Percentiles rank a stretch among this genome's conserved stretches.
Conservation (phyloP, 2,113 vertebrate genomes). For the Saccopteryx leptura region DNA sequence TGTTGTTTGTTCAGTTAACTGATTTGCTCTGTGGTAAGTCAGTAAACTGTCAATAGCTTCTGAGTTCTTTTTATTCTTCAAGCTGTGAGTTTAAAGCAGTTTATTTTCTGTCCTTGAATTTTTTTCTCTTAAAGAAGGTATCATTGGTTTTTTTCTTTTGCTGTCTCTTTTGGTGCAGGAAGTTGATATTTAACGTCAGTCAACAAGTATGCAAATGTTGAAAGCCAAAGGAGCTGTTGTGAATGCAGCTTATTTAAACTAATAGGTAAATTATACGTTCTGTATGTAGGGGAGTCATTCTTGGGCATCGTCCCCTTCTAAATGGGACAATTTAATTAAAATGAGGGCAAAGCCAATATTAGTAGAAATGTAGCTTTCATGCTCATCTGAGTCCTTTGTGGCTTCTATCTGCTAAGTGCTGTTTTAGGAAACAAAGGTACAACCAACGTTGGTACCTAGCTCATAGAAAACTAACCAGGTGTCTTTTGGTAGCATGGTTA, state of each 20-base stretch:
- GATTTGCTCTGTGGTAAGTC: neutral
- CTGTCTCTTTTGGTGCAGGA: neutral
- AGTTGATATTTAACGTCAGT: slow-evolving; percentile 54
- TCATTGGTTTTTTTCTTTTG: neutral
- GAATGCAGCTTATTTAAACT: slow-evolving; percentile 61
- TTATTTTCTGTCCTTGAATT: neutral
- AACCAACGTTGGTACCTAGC: neutral
- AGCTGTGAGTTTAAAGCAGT: neutral
- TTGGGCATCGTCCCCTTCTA: neutral
- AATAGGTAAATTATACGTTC: neutral
- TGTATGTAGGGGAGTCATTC: neutral
- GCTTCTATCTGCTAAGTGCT: slow-evolving; percentile 2
- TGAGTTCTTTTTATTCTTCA: slow-evolving; percentile 8
- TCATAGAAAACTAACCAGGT: slow-evolving; percentile 25
- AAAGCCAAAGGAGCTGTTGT: neutral
- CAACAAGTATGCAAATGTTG: slow-evolving; percentile 52
- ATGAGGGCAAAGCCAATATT: neutral
- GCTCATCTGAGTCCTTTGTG: neutral
- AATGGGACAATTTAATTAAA: slow-evolving; percentile 30
- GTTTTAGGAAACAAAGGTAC: neutral
- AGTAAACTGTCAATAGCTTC: neutral
- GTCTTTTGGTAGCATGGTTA: slow-evolving; percentile 30
- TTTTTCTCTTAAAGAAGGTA: neutral
- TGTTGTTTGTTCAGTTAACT: slow-evolving; percentile 37
- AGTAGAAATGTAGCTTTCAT: neutral